Base-by-base conservation (phyloP, 2,113 vertebrate species). In the Osmerus eperlanus region DNA sequence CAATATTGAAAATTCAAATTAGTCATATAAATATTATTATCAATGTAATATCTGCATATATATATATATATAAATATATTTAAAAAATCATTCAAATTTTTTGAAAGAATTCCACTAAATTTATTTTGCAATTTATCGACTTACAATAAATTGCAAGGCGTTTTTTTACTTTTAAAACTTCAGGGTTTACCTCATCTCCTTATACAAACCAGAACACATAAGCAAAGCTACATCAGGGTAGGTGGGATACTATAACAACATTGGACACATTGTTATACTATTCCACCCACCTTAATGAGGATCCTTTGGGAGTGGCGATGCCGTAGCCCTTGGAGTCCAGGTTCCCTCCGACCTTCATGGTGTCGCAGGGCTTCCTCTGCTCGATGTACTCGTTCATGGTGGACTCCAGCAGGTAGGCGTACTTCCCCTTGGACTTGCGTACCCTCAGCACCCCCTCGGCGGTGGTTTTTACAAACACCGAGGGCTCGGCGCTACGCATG, bases 241-340 rank as follows among this genome's bases (percentile, higher is more conserved):
- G 97, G 97, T 99, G 97, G 97, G 97, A 99, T 99, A 99, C 97
- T 98, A 99, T 99, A 99, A 99, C 97, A 99, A 99, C 96, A 98
- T 98, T 94, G 91, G 93, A 92, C 95, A 99, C 94, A 99, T 99
- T 98, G 97, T 99, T 99, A 99, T 99, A 99, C 97, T 99, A 99
- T 98, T 99, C 97, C 97, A 99, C 97, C 97, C 97, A 99, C 97
- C 97, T 99, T 99, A 99, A 99, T 98, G 97, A 96, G 92, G 97
- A 99, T 96, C 95, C 96, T 95, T 99, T 99, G 89, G 97, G 97
- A 85, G 97, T 99, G 85, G 97, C 97, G 91, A 99, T 99, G 89
- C 97, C 97, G 82, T 99, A 99, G 92, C 97, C 97, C 91, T 99
- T 99, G 92, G 97, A 99, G 92, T 99, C 97, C 92, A 99, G 95